phyloP scores from a whole-genome alignment of 2,797 vertebrate species.

The Neomorphus geoffroyi region DNA sequence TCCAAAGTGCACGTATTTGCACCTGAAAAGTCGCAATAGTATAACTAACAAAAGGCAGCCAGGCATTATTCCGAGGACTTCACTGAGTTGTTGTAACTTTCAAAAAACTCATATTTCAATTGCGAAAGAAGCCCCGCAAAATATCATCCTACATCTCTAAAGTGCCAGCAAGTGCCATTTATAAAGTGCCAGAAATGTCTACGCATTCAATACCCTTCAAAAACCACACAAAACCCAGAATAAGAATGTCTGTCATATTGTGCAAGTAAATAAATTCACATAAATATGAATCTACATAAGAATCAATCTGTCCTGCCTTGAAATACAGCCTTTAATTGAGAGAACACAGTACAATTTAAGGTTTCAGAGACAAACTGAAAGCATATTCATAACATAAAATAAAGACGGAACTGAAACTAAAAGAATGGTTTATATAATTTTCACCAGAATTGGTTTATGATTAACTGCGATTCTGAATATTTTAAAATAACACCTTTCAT shows the following conservation, averaged over 20 bases:
- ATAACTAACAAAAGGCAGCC: background rate
- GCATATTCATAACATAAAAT: background rate
- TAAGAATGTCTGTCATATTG: constrained; percentile 9
- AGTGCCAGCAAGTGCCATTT: constrained; percentile 31
- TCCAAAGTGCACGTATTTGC: background rate
- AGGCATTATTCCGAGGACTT: background rate
- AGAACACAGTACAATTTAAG: background rate
- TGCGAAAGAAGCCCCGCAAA: constrained; percentile 11
- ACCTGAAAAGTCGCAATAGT: background rate
- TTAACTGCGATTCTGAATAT: background rate
- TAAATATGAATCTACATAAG: constrained; percentile 11
- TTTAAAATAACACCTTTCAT: background rate
- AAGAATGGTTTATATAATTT: background rate
- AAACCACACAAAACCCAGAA: background rate
- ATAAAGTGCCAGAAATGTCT: constrained; percentile 21
- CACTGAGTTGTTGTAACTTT: background rate
- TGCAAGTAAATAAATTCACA: constrained; percentile 31
- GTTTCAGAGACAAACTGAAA: background rate
- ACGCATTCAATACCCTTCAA: constrained; percentile 32
- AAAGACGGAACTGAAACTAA: background rate
- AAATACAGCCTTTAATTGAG: constrained; percentile 26
- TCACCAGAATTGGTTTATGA: background rate
- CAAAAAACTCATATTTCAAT: background rate
- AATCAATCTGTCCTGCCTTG: constrained; percentile 41
- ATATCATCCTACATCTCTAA: constrained; percentile 9